Percentiles rank a stretch among this genome's conserved stretches.
These are phyloP conservation scores for Doris montereyensis DNA, from an alignment of 2,888 invertebrate species.

Conservation along the genomic window DNA sequence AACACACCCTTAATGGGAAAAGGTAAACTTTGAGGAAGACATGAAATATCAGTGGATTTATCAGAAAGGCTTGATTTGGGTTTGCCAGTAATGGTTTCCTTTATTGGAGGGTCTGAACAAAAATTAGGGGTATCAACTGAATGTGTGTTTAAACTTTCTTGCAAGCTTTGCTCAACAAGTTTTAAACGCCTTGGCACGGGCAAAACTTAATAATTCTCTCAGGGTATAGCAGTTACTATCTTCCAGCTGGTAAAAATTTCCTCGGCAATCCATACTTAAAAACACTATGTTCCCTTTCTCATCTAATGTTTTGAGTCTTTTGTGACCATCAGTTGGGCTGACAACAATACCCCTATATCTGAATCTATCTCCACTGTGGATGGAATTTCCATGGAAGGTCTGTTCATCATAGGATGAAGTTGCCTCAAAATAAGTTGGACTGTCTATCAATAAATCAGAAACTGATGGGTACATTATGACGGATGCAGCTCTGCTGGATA, in stretches of 20 bases:
- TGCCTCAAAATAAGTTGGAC: slow-evolving; percentile 60
- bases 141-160: no score
- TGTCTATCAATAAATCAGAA: slow-evolving; percentile 56
- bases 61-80: no score
- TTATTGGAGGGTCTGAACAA: no score
- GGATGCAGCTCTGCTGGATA: slow-evolving; percentile 9
- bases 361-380: slow-evolving; percentile 57
- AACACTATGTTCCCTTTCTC: slow-evolving; percentile 51
- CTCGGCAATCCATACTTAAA: slow-evolving; percentile 54
- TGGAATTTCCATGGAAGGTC: slow-evolving; percentile 58
- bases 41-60: no score
- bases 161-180: no score
- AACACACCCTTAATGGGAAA: slow-evolving; percentile 53
- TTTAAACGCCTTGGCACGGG: slow-evolving; percentile 55
- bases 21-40: slow-evolving; percentile 42
- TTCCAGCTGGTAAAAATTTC: slow-evolving; percentile 55
- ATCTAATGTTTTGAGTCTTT: slow-evolving; percentile 57
- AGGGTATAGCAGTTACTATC: slow-evolving; percentile 55
- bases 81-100: no score
- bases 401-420: slow-evolving; percentile 59
- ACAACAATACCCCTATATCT: slow-evolving; percentile 52
- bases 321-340: slow-evolving; percentile 45
- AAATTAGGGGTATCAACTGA: no score
- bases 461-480: slow-evolving; percentile 51
- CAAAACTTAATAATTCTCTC: slow-evolving; percentile 56